Base-by-base conservation (phyloP, 2,888 invertebrate genomes). In the Neoascia interrupta region DNA sequence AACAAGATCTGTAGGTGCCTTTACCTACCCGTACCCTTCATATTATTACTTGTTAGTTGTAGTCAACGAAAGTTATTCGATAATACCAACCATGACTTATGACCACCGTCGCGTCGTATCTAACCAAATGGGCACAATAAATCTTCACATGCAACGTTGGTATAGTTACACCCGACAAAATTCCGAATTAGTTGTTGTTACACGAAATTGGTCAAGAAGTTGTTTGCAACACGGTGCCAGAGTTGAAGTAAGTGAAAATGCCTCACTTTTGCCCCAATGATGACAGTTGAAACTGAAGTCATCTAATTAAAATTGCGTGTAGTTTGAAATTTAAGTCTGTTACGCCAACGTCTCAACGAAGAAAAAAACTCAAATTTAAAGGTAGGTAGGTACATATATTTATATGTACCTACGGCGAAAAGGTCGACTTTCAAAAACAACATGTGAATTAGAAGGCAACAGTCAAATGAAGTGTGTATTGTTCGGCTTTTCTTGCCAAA, bases 151-250 rank as follows among this genome's bases (percentile, higher is more conserved):
- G 58, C 45, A 51, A 73, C 51, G 31, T 66, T 68, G 66, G 31
- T 23, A 13, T 19, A 51, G 26, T 41, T 49, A 15, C 41, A 34
- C 49, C 56, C 34, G 45, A 60, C 36, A 37, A 10, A 6, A 45
- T 18, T 51, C 13, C 43, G 47, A 53, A 31, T 53, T 73, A 43
- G 28, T 10, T 36, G 8, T 64, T 64, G 36, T 64, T 31, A 26
- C 53, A 54, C 18, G 11, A 51, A 66, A 58, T 66, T 73, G 58
- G 66, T 60, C 73, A 66, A 66, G 53, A 60, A 64, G 54, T 34
- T 31, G 41, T 47, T 73, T 73, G 37, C 58, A 53, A 31, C 43
- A 58, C 19, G 3, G 37, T 58, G 58, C 18, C 53, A 45, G 68
- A 73, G 66, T 66, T 73, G 51, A 68, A 66, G 16, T 53, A 45